Evolutionary conservation across 2,888 invertebrate species (phyloP).

Genomic region (Loripinus fragilis): DNA sequence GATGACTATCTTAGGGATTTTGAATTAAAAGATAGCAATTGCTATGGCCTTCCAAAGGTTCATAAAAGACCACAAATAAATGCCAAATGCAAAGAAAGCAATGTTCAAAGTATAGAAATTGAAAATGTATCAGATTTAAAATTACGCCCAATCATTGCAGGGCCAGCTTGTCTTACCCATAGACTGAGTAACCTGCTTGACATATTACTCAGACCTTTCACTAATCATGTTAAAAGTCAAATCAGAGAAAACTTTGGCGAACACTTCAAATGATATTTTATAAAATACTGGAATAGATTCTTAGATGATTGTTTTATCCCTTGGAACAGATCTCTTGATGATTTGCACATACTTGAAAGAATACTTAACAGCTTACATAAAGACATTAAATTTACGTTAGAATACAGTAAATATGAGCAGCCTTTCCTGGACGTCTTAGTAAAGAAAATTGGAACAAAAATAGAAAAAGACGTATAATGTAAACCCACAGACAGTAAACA

Average conservation of each 20-base stretch:
- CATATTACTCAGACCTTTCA: too few species aligned
- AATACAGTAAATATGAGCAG: neutral
- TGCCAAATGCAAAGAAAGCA: neutral
- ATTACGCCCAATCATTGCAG: too few species aligned
- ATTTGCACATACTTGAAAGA: too few species aligned
- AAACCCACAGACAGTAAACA: neutral
- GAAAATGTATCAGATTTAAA: neutral
- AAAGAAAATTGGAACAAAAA: neutral
- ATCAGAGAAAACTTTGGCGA: too few species aligned
- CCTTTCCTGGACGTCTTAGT: neutral
- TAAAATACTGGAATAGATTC: too few species aligned
- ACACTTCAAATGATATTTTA: too few species aligned
- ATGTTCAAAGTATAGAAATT: neutral
- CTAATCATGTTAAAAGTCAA: too few species aligned
- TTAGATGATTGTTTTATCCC: too few species aligned
- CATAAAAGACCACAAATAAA: neutral
- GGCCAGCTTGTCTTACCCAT: too few species aligned
- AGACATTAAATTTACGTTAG: neutral
- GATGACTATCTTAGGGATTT: neutral
- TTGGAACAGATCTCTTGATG: too few species aligned
- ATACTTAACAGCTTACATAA: neutral
- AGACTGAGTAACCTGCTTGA: too few species aligned
- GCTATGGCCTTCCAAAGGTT: neutral
- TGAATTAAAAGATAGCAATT: neutral
- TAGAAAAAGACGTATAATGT: neutral